phyloP scores from a whole-genome alignment of 1,140 invertebrate genomes.

The Leptinotarsa undecemlineata region DNA sequence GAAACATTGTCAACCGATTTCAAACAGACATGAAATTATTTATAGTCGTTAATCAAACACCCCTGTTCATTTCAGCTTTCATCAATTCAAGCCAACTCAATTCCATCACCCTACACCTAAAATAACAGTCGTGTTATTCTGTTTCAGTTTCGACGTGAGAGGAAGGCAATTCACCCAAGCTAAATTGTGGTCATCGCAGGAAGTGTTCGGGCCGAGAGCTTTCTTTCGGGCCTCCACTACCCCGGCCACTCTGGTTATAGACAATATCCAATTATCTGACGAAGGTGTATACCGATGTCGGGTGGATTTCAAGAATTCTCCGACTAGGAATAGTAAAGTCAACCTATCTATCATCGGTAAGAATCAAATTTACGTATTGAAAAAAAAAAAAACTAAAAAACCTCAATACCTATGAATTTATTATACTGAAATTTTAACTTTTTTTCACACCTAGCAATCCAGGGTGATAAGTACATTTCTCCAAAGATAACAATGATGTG shows the following conservation, averaged over 20 bases:
- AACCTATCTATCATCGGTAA: conserved; percentile 87
- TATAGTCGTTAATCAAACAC: too few relatives aligned
- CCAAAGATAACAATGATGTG: too few relatives aligned
- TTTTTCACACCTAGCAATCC: too few relatives aligned
- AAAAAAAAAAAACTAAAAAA: too few relatives aligned
- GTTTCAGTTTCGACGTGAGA: conserved; percentile 79
- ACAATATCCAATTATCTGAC: conserved; percentile 72
- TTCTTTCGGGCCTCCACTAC: conserved; percentile 71
- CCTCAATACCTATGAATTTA: too few relatives aligned
- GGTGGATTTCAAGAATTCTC: conserved; percentile 86
- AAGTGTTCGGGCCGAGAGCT: conserved; percentile 77
- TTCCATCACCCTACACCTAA: too few relatives aligned
- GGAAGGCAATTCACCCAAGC: conserved; percentile 72
- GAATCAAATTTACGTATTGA: conserved; percentile 49
- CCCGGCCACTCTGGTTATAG: conserved; percentile 73
- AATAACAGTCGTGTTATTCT: conserved; percentile 4
- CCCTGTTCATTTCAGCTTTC: too few relatives aligned
- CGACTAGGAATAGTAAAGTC: conserved; percentile 81
- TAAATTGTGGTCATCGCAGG: conserved; percentile 76
- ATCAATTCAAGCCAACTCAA: too few relatives aligned
- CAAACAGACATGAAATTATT: too few relatives aligned
- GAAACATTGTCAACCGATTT: too few relatives aligned
- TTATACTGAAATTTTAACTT: too few relatives aligned
- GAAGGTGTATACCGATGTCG: conserved; percentile 84
- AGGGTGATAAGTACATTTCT: too few relatives aligned